These are phyloP conservation scores for Dione vanillae DNA, from an alignment of 2,888 invertebrate species.

Conservation along the genomic window DNA sequence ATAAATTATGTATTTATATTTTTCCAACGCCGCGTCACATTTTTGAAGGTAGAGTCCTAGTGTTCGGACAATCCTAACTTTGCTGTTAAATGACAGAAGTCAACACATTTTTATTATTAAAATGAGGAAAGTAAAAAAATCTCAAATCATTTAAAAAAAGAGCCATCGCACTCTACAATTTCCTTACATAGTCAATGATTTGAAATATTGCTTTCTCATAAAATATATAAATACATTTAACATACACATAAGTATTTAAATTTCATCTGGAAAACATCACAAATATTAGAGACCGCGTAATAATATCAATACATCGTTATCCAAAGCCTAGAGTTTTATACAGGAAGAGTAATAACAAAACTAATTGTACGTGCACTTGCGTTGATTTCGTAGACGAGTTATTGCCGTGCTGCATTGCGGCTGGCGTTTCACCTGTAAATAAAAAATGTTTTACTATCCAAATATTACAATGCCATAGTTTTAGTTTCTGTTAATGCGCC, in stretches of 20 bases:
- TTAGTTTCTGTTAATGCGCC: neutral
- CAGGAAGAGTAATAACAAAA: slow-evolving; percentile 54
- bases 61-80: too few species aligned
- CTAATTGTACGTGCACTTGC: slow-evolving; percentile 53
- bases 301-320: slow-evolving; percentile 57
- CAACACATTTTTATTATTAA: too few species aligned
- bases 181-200: too few species aligned
- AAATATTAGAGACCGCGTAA: neutral
- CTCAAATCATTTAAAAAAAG: too few species aligned
- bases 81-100: too few species aligned
- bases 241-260: neutral
- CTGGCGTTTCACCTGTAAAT: slow-evolving; percentile 87
- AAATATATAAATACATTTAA: too few species aligned
- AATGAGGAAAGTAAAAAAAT: too few species aligned
- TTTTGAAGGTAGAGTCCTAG: too few species aligned
- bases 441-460: slow-evolving; percentile 32
- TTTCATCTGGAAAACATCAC: slow-evolving; percentile 43
- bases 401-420: slow-evolving; percentile 90
- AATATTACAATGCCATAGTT: neutral
- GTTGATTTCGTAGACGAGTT: slow-evolving; percentile 62
- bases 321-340: slow-evolving; percentile 63
- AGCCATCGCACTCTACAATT: too few species aligned
- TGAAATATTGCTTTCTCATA: neutral
- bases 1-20: neutral
- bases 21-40: too few species aligned